phyloP scores from a whole-genome alignment of 2,888 invertebrate species.

The Ochropleura plecta region DNA sequence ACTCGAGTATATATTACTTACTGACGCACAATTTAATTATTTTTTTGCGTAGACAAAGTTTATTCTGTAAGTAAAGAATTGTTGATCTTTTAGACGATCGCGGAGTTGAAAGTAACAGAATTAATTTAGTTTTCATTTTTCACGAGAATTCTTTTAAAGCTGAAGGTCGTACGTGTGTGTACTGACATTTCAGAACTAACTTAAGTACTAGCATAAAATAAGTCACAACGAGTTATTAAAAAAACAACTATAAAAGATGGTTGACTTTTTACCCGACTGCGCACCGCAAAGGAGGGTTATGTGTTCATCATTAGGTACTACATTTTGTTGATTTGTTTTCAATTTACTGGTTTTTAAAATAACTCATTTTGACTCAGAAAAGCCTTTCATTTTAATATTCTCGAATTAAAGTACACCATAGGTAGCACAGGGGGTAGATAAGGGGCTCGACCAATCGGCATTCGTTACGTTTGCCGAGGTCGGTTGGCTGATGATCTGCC shows the following conservation, averaged over 20 bases:
- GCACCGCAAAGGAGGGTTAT: too few relatives aligned
- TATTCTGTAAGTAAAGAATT: not conserved
- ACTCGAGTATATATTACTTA: not conserved
- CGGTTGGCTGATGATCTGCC: not conserved
- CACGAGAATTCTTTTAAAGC: conserved; percentile 7
- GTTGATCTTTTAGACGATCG: not conserved
- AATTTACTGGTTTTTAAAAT: not conserved
- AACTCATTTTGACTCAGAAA: not conserved
- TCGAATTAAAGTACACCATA: too few relatives aligned
- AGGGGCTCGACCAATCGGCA: not conserved
- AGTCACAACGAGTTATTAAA: not conserved
- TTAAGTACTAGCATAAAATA: not conserved
- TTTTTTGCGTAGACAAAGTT: not conserved
- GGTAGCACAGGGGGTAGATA: not conserved
- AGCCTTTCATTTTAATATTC: not conserved
- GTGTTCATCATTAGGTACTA: too few relatives aligned
- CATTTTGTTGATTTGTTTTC: not conserved
- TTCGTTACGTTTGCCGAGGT: not conserved
- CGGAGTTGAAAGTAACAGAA: conserved; percentile 14
- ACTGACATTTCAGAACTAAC: not conserved
- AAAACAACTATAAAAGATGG: not conserved
- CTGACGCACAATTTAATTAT: conserved; percentile 3
- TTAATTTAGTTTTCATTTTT: conserved; percentile 20
- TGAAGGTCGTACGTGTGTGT: not conserved
- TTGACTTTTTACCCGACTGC: not conserved